Percentiles rank a stretch among this genome's conserved stretches.
Evolutionary conservation across 2,888 invertebrate genomes (phyloP).

Genomic region (Xestia ashworthii): DNA sequence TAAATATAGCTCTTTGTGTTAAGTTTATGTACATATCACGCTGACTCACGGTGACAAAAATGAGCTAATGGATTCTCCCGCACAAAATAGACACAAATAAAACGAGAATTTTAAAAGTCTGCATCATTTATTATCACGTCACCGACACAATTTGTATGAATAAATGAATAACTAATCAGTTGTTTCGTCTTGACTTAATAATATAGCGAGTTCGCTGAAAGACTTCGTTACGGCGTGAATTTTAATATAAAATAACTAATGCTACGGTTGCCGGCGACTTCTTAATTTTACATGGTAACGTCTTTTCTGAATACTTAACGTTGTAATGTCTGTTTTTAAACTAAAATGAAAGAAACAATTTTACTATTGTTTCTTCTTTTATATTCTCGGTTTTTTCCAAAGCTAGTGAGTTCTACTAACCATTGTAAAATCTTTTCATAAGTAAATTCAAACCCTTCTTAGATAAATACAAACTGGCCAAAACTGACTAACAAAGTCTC

Average conservation of each 20-base stretch:
- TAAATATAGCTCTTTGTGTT: conserved; percentile 80
- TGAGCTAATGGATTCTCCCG: conserved; percentile 66
- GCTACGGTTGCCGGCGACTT: conserved; percentile 26
- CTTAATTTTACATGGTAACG: conserved; percentile 27
- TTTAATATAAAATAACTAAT: conserved; percentile 55
- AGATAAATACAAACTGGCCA: neutral
- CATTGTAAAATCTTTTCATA: neutral
- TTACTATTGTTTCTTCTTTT: neutral
- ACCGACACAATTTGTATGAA: conserved; percentile 61
- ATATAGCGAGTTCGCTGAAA: conserved; percentile 44
- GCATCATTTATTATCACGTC: conserved; percentile 60
- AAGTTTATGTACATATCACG: conserved; percentile 44
- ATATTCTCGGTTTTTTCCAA: neutral
- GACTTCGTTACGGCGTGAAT: conserved; percentile 51
- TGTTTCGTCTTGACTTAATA: conserved; percentile 56
- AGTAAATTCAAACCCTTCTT: neutral
- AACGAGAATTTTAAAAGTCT: conserved; percentile 60
- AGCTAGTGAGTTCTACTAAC: neutral
- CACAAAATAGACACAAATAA: conserved; percentile 59
- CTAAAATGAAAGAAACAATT: neutral
- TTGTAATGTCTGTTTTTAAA: conserved; percentile 14
- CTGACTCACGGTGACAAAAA: conserved; percentile 66
- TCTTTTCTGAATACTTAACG: conserved; percentile 38
- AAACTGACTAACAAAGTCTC: neutral
- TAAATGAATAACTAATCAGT: conserved; percentile 60